Evolutionary conservation across 2,888 invertebrate species (phyloP), one percentile per base, ranked within the genome.

Genomic region (Ischnura elegans): DNA sequence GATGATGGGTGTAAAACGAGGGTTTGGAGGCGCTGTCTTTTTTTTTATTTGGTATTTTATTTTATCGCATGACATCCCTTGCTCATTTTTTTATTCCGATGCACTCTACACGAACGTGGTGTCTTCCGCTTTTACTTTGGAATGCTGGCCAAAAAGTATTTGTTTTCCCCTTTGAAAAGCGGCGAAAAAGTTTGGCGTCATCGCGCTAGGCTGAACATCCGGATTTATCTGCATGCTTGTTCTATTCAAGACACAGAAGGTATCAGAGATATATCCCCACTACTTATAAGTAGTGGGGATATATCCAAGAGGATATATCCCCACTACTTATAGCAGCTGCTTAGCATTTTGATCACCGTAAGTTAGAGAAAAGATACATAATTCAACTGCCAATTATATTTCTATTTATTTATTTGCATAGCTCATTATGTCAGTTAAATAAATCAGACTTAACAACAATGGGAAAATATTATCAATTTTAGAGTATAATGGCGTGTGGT

Each of bases 1-100:
- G 90, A 90, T 90, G 90, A 90, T 43, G 90, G 90, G 55, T 90
- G 90, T 90, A 90, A 61, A 90, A 90, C 51, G 51, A 42, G 61
- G 76, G 19, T 90, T 90, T 3, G 61, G 90, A 90, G 61, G 29
- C 90, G 90, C 55, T 42, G 90, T 42, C 42, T 61, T 55, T 61
- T 43, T 43, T 90, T 21, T 43, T 19, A 16, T 51, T 1, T n/a
- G 43, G 51, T 43, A n/a, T 61, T 61, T 90, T 90, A 61, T 90
- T 90, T 61, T 90, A 90, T 43, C 90, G 19, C 43, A 36, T 61
- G 87, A 46, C 87, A 21, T 36, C 51, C 47, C 87, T 47, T 13
- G 46, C 76, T 4, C 16, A 13, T 36, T 76, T 76, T 29, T 25
- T 36, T n/a, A 25, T n/a, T 36, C 76, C 76, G 29, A 10, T 76